Percentiles rank a stretch among this genome's conserved stretches.
These are phyloP conservation scores for Lasioglossum figueresi DNA, from an alignment of 2,888 invertebrate species.

Conservation along the genomic window DNA sequence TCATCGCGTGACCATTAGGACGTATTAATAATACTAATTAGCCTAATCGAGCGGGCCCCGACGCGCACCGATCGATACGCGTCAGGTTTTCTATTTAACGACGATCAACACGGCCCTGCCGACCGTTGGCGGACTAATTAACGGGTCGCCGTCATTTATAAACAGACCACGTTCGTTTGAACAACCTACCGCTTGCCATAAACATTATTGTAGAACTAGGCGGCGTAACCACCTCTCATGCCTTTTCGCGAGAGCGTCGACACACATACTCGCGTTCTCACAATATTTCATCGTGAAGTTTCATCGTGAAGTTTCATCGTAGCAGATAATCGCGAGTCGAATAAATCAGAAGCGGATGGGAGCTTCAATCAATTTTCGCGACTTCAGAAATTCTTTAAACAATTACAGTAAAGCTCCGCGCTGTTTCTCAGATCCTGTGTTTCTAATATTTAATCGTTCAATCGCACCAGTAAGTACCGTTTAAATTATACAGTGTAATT, in stretches of 20 bases:
- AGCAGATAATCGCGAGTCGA: background rate
- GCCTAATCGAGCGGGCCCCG: constrained; percentile 40
- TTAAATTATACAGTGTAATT: too few species aligned
- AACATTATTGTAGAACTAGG: constrained; percentile 25
- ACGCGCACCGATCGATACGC: constrained; percentile 44
- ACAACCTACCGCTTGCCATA: constrained; percentile 13
- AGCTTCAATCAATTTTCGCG: background rate
- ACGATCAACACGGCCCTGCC: constrained; percentile 27
- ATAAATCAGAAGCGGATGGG: background rate
- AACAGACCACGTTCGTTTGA: constrained; percentile 14
- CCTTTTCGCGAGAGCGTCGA: background rate
- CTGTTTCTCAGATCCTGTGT: too few species aligned
- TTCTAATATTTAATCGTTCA: too few species aligned
- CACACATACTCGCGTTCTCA: background rate
- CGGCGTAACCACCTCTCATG: background rate
- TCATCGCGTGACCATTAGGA: constrained; percentile 35
- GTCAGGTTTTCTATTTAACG: constrained; percentile 50
- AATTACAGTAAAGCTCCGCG: too few species aligned
- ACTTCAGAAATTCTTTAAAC: background rate
- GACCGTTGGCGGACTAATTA: constrained; percentile 48
- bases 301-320: background rate
- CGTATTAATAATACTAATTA: constrained; percentile 53
- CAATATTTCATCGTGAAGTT: background rate
- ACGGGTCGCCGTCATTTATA: constrained; percentile 33
- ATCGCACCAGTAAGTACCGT: too few species aligned